These are phyloP conservation scores for Apoda limacodes DNA, from an alignment of 2,888 invertebrate genomes.

Conservation along the genomic window DNA sequence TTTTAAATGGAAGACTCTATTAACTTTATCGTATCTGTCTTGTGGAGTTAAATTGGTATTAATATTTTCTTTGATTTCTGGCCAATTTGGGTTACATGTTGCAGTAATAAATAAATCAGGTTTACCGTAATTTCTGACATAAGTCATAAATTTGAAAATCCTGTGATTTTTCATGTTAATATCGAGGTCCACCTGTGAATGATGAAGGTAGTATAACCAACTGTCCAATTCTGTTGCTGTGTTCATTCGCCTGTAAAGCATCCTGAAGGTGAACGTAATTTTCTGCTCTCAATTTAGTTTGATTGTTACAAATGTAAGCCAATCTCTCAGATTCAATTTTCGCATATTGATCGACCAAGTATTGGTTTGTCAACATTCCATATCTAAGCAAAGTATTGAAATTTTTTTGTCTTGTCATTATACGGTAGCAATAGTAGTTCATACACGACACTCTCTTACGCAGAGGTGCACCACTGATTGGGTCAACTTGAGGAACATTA, in stretches of 20 bases:
- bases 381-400: slow-evolving; percentile 18
- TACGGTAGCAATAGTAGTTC: slow-evolving; percentile 19
- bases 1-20: not conserved
- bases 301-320: slow-evolving; percentile 16
- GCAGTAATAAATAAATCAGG: slow-evolving; percentile 10
- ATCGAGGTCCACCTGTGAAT: slow-evolving; percentile 2
- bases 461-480: slow-evolving; percentile 11
- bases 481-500: slow-evolving; percentile 20
- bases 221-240: slow-evolving; percentile 11
- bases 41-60: slow-evolving; percentile 10
- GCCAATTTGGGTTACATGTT: slow-evolving; percentile 8
- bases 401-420: slow-evolving; percentile 16
- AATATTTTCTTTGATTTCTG: slow-evolving; percentile 7
- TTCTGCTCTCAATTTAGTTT: slow-evolving; percentile 16
- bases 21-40: slow-evolving; percentile 1
- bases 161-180: slow-evolving; percentile 16
- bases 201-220: slow-evolving; percentile 2
- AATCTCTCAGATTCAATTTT: slow-evolving; percentile 20
- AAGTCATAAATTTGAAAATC: slow-evolving; percentile 18
- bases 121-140: slow-evolving; percentile 12
- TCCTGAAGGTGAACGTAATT: slow-evolving; percentile 18
- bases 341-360: slow-evolving; percentile 17
- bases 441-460: slow-evolving; percentile 19
- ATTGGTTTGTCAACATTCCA: slow-evolving; percentile 18
- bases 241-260: slow-evolving; percentile 16